These are phyloP conservation scores for Drosophila tristis DNA, from an alignment of 1,140 invertebrate genomes.

Conservation along the genomic window DNA sequence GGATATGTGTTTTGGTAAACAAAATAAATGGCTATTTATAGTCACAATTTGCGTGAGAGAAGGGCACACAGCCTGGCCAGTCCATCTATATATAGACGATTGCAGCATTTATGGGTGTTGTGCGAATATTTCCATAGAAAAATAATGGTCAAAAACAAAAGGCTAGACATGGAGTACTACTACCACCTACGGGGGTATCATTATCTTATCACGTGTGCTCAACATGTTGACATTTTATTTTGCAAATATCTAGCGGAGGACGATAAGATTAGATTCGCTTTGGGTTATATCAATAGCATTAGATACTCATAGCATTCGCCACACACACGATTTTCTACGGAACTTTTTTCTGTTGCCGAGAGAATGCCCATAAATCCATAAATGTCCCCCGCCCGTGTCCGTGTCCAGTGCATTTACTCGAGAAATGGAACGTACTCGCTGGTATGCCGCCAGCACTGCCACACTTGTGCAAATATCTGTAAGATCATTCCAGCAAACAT, in stretches of 20 bases:
- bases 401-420: constrained; percentile 3
- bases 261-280: constrained; percentile 45
- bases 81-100: constrained; percentile 26
- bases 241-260: constrained; percentile 26
- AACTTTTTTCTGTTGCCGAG: not conserved
- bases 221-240: constrained; percentile 49
- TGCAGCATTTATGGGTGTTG: constrained; percentile 14
- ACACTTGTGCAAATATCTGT: constrained; percentile 32
- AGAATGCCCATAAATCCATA: constrained; percentile 8
- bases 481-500: not conserved
- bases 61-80: not conserved
- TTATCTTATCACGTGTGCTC: constrained; percentile 36
- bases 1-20: constrained; percentile 9
- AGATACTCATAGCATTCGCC: constrained; percentile 23
- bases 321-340: not conserved
- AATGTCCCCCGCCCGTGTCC: not conserved
- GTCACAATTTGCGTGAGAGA: not conserved
- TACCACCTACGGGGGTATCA: constrained; percentile 1
- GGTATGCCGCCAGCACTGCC: not conserved
- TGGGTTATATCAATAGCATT: constrained; percentile 34
- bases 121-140: constrained; percentile 30
- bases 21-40: constrained; percentile 33
- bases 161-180: not conserved
- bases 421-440: constrained; percentile 10
- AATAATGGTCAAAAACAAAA: constrained; percentile 32